Percentiles rank a stretch among this genome's conserved stretches.
Conservation (phyloP, 2,113 vertebrate species). For the Coregonus clupeaformis region DNA sequence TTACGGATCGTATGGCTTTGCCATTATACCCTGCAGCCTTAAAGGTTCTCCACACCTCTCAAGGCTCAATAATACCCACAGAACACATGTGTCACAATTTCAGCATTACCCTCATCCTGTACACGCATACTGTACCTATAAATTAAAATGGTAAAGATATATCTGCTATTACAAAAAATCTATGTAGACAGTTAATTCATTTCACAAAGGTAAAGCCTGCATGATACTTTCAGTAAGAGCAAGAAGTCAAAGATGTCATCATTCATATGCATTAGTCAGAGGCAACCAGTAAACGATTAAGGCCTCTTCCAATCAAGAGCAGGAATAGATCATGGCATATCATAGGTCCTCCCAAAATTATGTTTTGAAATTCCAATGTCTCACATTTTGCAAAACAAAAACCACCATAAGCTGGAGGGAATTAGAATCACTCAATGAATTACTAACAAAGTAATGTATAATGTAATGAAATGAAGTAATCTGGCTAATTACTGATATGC, state of each 20-base stretch:
- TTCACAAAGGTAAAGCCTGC: not conserved
- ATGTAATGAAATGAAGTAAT: not conserved
- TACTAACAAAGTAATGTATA: not conserved
- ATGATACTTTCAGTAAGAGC: not conserved
- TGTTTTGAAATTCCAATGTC: too few species aligned
- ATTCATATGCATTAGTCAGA: constrained; percentile 2
- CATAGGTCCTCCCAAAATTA: too few species aligned
- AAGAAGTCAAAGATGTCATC: constrained; percentile 46
- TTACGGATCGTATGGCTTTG: constrained; percentile 93
- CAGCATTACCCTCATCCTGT: too few species aligned
- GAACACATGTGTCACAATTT: constrained; percentile 45
- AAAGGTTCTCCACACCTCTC: constrained; percentile 86
- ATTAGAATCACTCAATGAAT: not conserved
- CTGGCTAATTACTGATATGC: not conserved
- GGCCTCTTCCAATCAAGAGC: not conserved
- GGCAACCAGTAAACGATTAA: constrained; percentile 4
- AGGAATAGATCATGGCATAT: not conserved
- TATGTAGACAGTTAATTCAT: not conserved
- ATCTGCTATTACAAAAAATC: not conserved
- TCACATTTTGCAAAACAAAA: not conserved
- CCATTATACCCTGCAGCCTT: constrained; percentile 92
- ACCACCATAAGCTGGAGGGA: not conserved
- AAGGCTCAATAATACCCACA: constrained; percentile 75
- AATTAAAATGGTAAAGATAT: not conserved
- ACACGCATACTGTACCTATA: not conserved